Evolutionary conservation across 1,140 invertebrate species (phyloP).

Genomic region (Mesaphorura yosii): DNA sequence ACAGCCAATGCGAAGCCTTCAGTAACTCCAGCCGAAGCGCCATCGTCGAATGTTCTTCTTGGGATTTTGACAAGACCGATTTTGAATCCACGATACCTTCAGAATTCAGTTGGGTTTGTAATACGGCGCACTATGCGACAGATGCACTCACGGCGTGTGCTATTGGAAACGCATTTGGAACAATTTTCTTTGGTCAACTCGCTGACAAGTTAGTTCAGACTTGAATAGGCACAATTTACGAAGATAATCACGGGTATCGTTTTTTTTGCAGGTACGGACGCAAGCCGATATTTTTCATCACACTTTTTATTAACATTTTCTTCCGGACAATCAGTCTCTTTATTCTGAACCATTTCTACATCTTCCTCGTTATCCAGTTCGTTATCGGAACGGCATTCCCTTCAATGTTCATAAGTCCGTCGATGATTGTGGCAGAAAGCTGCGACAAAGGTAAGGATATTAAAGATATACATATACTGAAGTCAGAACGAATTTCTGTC

Average conservation of each 20-base stretch:
- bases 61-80: conserved; percentile 26
- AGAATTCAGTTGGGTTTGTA: conserved; percentile 25
- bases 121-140: conserved; percentile 10
- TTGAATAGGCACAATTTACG: background rate
- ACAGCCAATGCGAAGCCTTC: conserved; percentile 21
- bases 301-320: conserved; percentile 20
- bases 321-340: conserved; percentile 23
- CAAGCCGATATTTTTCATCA: conserved; percentile 29
- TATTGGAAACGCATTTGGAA: conserved; percentile 20
- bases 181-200: conserved; percentile 18
- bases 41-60: conserved; percentile 11
- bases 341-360: conserved; percentile 1
- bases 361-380: conserved; percentile 21
- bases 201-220: conserved; percentile 16
- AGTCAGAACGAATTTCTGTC: too few relatives aligned
- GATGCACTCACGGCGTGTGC: conserved; percentile 20
- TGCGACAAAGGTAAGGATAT: conserved; percentile 21
- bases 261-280: conserved; percentile 21
- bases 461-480: too few relatives aligned
- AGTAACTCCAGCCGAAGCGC: background rate
- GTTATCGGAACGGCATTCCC: conserved; percentile 28
- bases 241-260: background rate
- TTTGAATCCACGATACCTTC: conserved; percentile 21
- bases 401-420: conserved; percentile 26
- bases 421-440: conserved; percentile 25